Evolutionary conservation across 2,888 invertebrate species (phyloP).

Genomic region (Clivina fossor): DNA sequence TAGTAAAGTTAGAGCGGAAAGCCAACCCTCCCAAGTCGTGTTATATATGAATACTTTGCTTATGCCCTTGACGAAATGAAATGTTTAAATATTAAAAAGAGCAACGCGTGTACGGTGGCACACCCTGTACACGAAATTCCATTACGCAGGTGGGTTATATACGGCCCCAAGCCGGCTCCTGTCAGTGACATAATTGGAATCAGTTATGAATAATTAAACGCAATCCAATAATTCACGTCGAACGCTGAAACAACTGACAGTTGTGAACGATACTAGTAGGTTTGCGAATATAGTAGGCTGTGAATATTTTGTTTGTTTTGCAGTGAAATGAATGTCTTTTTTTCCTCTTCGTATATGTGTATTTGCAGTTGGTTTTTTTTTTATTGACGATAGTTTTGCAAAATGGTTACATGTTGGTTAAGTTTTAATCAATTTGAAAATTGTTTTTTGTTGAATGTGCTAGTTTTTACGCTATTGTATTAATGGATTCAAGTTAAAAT

Average conservation of each 20-base stretch:
- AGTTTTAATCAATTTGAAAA: too few relatives aligned
- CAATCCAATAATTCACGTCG: slow-evolving; percentile 35
- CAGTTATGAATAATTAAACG: slow-evolving; percentile 35
- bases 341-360: too few relatives aligned
- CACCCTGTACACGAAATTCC: slow-evolving; percentile 18
- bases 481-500: too few relatives aligned
- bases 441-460: too few relatives aligned
- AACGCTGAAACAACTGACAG: slow-evolving; percentile 24
- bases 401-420: too few relatives aligned
- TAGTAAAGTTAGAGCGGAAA: too few relatives aligned
- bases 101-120: slow-evolving; percentile 10
- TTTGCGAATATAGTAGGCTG: too few relatives aligned
- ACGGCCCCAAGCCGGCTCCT: slow-evolving; percentile 21
- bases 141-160: slow-evolving; percentile 33
- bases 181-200: slow-evolving; percentile 35
- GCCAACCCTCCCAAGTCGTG: slow-evolving; percentile 30
- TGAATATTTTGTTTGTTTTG: too few relatives aligned
- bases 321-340: too few relatives aligned
- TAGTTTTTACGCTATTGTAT: too few relatives aligned
- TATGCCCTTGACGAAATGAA: slow-evolving; percentile 34
- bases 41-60: slow-evolving; percentile 35
- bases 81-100: slow-evolving; percentile 31
- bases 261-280: slow-evolving; percentile 29
- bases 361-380: too few relatives aligned
- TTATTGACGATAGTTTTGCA: too few relatives aligned